Conservation (phyloP, 2,797 vertebrate genomes). For the Fistularia commersonii region DNA sequence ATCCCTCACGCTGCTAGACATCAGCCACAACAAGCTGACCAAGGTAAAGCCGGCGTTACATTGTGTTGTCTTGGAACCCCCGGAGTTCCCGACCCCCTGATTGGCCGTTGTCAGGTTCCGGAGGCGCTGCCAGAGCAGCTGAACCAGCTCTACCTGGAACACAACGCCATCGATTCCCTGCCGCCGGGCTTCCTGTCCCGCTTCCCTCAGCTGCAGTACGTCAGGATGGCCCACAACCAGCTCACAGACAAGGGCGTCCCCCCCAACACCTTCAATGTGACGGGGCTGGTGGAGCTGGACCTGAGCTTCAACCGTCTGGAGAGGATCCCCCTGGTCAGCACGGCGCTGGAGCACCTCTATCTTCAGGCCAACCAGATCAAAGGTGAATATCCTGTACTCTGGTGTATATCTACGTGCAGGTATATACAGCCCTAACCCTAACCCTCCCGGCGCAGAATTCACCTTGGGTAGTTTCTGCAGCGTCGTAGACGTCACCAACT, state of each 20-base stretch:
- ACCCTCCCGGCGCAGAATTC: slow-evolving; percentile 79
- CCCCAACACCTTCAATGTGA: slow-evolving; percentile 88
- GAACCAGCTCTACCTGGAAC: slow-evolving; percentile 92
- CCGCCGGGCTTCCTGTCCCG: slow-evolving; percentile 82
- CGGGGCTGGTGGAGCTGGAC: slow-evolving; percentile 91
- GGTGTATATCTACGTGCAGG: neutral
- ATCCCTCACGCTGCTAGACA: slow-evolving; percentile 86
- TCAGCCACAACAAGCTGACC: slow-evolving; percentile 87
- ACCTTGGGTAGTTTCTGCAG: slow-evolving; percentile 92
- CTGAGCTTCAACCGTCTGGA: slow-evolving; percentile 94
- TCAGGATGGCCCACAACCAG: slow-evolving; percentile 88
- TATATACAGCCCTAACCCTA: no score
- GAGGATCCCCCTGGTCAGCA: slow-evolving; percentile 88
- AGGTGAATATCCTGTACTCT: slow-evolving; percentile 72
- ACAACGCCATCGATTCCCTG: slow-evolving; percentile 84
- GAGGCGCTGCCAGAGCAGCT: slow-evolving; percentile 82
- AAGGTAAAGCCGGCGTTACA: slow-evolving; percentile 59
- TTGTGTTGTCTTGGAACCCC: no score
- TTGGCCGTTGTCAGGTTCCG: slow-evolving; percentile 70
- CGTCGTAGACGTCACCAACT: slow-evolving; percentile 84
- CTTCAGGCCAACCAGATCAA: slow-evolving; percentile 95
- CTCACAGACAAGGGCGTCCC: slow-evolving; percentile 89
- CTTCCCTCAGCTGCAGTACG: slow-evolving; percentile 84
- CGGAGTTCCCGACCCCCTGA: no score
- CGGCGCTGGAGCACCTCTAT: slow-evolving; percentile 91